Evolutionary conservation across 2,113 vertebrate genomes (phyloP).

Genomic region (Rhinichthys klamathensis): DNA sequence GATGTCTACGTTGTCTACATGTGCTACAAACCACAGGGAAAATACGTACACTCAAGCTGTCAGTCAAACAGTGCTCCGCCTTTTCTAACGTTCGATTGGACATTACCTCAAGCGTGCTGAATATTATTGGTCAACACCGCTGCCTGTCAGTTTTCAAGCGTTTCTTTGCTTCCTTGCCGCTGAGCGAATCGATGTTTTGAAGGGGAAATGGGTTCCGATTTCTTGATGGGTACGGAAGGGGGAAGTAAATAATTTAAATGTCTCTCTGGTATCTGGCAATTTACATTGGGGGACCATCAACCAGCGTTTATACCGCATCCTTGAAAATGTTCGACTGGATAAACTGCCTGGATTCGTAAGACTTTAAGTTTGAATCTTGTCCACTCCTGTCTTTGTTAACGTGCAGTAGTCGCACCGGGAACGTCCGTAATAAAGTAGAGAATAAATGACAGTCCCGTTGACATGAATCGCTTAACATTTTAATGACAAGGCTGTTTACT

Average conservation of each 20-base stretch:
- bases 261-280: neutral
- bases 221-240: conserved; percentile 21
- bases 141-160: conserved; percentile 62
- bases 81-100: conserved; percentile 57
- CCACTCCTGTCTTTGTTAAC: conserved; percentile 42
- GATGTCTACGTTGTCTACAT: conserved; percentile 34
- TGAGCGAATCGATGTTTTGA: conserved; percentile 39
- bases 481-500: neutral
- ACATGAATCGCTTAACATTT: neutral
- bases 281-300: conserved; percentile 3
- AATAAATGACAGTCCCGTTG: neutral
- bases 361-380: conserved; percentile 17
- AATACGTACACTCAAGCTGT: conserved; percentile 37
- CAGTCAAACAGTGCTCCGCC: conserved; percentile 43
- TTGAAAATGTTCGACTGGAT: neutral
- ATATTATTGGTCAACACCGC: conserved; percentile 61
- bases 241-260: conserved; percentile 60
- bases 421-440: conserved; percentile 11
- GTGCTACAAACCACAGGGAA: conserved; percentile 32
- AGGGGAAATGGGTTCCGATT: conserved; percentile 53
- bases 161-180: conserved; percentile 44
- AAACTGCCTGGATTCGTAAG: conserved; percentile 11
- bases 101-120: neutral
- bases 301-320: neutral
- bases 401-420: neutral